Base-by-base conservation (phyloP, 2,888 invertebrate species). In the Rhingia rostrata region DNA sequence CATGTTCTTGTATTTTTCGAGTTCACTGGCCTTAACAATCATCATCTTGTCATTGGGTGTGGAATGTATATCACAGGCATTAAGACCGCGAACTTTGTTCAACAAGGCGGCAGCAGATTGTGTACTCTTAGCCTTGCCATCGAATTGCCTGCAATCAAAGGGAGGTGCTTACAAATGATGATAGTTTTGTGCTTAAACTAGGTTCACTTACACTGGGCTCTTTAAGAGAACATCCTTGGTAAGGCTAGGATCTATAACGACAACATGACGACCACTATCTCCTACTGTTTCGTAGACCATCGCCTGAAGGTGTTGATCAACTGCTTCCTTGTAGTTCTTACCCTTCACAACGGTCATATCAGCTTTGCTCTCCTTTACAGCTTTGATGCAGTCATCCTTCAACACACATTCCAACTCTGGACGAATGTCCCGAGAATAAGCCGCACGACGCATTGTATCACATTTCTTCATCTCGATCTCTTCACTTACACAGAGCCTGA, bases 321-420 rank as follows among this genome's bases (percentile, higher is more conserved):
- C 86, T 0, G 89, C 91, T 35, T 88, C 88, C 7, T 88, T 88
- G 63, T 90, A 89, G 4, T 86, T 86, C 3, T 86, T 67, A 0
- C 88, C 89, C 0, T 85, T 85, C 0, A 89, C 86, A 0, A 89
- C 87, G 2, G 87, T 86, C 78, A 89, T 87, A 86, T 92, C 91
- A 4, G 90, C 90, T 70, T 90, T 88, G 43, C 67, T 75, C 32
- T 87, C 87, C 45, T 88, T 84, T 14, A 92, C 87, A 4, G 89
- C 88, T 64, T 88, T 86, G 33, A 90, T 82, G 47, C 92, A 92
- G 53, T 94, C 93, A 56, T 94, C 93, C 33, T 93, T 93, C 45
- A 93, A 92, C 51, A 95, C 94, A 89, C 98, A 98, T 88, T 95
- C 95, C 58, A 97, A 93, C 86, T 94, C 94, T 0, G 98, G 98